These are phyloP conservation scores for Ophiodon elongatus DNA, from an alignment of 2,113 vertebrate species.

Conservation along the genomic window DNA sequence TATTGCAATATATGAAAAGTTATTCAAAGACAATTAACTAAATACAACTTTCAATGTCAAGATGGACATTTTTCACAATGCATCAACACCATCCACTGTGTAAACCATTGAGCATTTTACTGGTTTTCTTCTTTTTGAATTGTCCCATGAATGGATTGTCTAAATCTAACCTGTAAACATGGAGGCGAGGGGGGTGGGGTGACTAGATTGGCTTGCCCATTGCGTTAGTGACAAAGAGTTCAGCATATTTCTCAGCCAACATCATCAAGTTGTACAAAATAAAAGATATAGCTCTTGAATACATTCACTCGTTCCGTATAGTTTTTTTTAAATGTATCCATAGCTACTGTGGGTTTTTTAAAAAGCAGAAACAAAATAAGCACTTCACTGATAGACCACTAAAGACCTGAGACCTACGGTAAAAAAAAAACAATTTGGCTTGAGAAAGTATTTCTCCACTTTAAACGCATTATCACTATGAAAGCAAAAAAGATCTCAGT, in stretches of 20 bases:
- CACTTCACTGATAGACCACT: slow-evolving; percentile 37
- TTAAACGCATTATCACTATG: slow-evolving; percentile 48
- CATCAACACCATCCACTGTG: slow-evolving; percentile 15
- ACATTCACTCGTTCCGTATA: slow-evolving; percentile 61
- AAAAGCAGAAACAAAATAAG: slow-evolving; percentile 48
- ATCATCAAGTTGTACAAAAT: slow-evolving; percentile 41
- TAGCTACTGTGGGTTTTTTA: slow-evolving; percentile 45
- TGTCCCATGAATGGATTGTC: slow-evolving; percentile 63
- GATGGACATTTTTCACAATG: slow-evolving; percentile 50
- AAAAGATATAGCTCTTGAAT: slow-evolving; percentile 58
- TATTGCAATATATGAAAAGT: background rate
- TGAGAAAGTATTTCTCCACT: slow-evolving; percentile 70
- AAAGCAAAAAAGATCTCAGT: slow-evolving; percentile 57
- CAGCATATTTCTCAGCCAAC: slow-evolving; percentile 42
- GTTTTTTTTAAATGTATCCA: slow-evolving; percentile 61
- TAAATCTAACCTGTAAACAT: slow-evolving; percentile 64
- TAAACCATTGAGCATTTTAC: slow-evolving; percentile 33
- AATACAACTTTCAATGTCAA: slow-evolving; percentile 1
- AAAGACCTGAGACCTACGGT: slow-evolving; percentile 76
- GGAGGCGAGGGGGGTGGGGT: slow-evolving; percentile 24
- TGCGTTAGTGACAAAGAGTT: slow-evolving; percentile 35
- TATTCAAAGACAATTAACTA: background rate
- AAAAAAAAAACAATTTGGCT: slow-evolving; percentile 73
- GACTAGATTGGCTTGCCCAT: slow-evolving; percentile 37
- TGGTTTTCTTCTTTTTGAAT: slow-evolving; percentile 51